Percentiles rank a stretch among this genome's conserved stretches.
phyloP scores from a whole-genome alignment of 2,888 invertebrate genomes.

The Philhelius pedissequus region DNA sequence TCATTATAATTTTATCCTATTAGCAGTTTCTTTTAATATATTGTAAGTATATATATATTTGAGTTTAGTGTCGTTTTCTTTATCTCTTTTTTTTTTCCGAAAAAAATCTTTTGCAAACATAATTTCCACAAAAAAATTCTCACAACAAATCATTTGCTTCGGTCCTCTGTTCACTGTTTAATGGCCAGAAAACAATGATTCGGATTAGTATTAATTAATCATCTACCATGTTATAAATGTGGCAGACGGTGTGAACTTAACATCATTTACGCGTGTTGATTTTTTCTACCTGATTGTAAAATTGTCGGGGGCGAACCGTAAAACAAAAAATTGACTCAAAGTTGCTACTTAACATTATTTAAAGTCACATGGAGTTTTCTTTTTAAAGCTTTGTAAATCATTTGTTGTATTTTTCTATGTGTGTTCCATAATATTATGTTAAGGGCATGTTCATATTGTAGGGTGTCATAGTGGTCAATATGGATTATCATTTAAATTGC shows the following conservation, averaged over 20 bases:
- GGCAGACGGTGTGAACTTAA: conserved; percentile 37
- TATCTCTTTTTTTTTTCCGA: too few species aligned
- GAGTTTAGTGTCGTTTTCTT: too few species aligned
- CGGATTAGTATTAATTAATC: conserved; percentile 37
- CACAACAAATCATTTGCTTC: conserved; percentile 12
- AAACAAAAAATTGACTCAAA: conserved; percentile 7
- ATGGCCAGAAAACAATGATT: conserved; percentile 9
- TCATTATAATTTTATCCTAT: not conserved
- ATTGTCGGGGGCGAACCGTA: conserved; percentile 15
- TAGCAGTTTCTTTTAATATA: too few species aligned
- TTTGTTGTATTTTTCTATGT: not conserved
- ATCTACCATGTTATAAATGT: conserved; percentile 16
- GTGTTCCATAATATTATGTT: not conserved
- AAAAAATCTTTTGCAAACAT: not conserved
- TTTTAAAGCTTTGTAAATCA: not conserved
- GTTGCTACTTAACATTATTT: conserved; percentile 17
- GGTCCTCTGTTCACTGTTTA: not conserved
- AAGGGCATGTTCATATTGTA: not conserved
- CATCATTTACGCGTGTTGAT: conserved; percentile 1
- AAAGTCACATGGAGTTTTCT: not conserved
- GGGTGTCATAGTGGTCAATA: not conserved
- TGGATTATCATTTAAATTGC: not conserved
- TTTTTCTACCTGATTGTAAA: not conserved
- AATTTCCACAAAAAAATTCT: not conserved
- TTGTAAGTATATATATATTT: too few species aligned